Evolutionary conservation across 2,113 vertebrate genomes (phyloP).

Genomic region (Rallus limicola): DNA sequence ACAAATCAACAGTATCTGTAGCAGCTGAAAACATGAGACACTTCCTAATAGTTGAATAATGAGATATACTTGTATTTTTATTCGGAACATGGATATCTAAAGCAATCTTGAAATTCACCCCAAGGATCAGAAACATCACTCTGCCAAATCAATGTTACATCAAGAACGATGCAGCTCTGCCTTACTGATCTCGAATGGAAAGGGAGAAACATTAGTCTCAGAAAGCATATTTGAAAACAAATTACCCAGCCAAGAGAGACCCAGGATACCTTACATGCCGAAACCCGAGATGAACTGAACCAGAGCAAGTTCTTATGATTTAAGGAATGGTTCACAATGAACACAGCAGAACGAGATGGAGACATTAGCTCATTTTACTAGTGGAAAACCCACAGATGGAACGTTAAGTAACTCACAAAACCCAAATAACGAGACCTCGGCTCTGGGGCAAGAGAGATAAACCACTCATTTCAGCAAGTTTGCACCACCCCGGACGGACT

Average conservation of each 20-base stretch:
- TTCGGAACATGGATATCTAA: background rate
- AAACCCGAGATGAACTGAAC: background rate
- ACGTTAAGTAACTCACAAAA: background rate
- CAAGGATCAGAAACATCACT: background rate
- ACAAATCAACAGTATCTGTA: background rate
- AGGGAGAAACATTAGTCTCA: background rate
- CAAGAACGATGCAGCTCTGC: background rate
- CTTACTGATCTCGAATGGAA: background rate
- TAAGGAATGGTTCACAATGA: background rate
- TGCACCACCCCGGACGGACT: background rate
- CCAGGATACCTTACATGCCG: background rate
- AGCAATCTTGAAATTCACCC: background rate
- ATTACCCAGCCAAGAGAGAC: background rate
- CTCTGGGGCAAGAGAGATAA: background rate
- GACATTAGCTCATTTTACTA: background rate
- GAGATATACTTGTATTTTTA: background rate
- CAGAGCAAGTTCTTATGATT: background rate
- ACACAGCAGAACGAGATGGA: fast-evolving
- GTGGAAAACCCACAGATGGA: background rate
- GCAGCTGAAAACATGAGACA: background rate
- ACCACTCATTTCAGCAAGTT: background rate
- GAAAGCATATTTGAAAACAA: background rate
- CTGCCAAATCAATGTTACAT: background rate
- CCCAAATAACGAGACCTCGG: background rate
- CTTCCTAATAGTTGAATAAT: background rate